Percentiles rank a stretch among this genome's conserved stretches.
Evolutionary conservation across 1,140 invertebrate genomes (phyloP).

Genomic region (Drosophila nebulosa): DNA sequence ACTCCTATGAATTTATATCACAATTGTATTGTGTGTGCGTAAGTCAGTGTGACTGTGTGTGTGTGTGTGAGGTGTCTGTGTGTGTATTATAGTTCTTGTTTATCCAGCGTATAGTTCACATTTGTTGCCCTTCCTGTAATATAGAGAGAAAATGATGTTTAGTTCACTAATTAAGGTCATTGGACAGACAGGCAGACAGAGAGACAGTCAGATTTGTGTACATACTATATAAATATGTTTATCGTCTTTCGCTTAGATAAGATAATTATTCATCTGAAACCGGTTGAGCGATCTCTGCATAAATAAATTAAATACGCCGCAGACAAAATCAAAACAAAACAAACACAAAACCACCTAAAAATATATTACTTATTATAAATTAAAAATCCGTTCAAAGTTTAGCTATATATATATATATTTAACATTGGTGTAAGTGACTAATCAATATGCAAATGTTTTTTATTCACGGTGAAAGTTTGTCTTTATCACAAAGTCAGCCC

Average conservation of each 20-base stretch:
- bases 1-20: slow-evolving; percentile 23
- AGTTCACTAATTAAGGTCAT: slow-evolving; percentile 14
- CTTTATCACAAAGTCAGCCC: background rate
- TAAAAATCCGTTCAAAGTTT: background rate
- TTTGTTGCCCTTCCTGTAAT: slow-evolving; percentile 45
- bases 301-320: slow-evolving; percentile 15
- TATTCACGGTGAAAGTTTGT: background rate
- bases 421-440: background rate
- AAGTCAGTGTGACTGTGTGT: background rate
- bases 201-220: no score
- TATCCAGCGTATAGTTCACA: slow-evolving; percentile 44
- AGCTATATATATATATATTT: background rate
- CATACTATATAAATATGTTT: slow-evolving; percentile 5
- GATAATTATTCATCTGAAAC: slow-evolving; percentile 4
- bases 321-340: background rate
- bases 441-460: background rate
- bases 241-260: background rate
- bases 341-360: background rate
- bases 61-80: slow-evolving; percentile 8
- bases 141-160: slow-evolving; percentile 1
- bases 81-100: slow-evolving; percentile 24
- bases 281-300: background rate
- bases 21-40: slow-evolving; percentile 18
- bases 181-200: slow-evolving; percentile 2
- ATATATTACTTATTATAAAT: background rate